Evolutionary conservation across 2,888 invertebrate genomes (phyloP), one percentile per base, ranked within the genome.

Genomic region (Elmis aenea): DNA sequence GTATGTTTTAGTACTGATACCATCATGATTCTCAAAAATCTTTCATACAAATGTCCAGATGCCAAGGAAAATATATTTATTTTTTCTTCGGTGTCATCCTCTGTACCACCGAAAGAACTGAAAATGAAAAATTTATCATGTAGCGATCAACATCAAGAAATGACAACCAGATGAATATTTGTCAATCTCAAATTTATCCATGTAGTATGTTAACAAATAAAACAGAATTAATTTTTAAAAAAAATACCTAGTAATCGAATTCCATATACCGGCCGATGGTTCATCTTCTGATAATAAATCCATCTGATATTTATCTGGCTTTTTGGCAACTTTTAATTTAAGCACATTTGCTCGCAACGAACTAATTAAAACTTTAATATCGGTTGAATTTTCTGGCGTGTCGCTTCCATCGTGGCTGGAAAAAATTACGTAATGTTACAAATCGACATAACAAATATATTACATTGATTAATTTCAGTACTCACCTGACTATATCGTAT

Each of bases 1-100:
- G 99, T 97, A 60, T 97, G 81, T 64, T 97, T 97, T 42, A 95
- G 72, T 2, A 97, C 90, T 30, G 94, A 94, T 45, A 97, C 66
- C 95, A 99, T 99, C 99, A 99, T 99, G 51, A 99, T 97, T 42
- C 95, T 83, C 10, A 97, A 67, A 64, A 97, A 86, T 51, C 99
- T 73, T 71, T 99, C 99, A 66, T 99, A 99, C 39, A 99, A 72
- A 72, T 99, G 99, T 2, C 99, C 99, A 1, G 97, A 97, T 0
- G 99, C 99, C 6, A 99, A 76, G 0, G 99, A 99, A 70, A 99
- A 99, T 43, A 99, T 94, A 69, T 99, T 99, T 37, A 99, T 81
- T 13, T 83, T 85, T 52, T 92, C 85, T 29, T 83, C 79, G 24
- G 74, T 70, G 2, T 78, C 70, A 21, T 85, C 83, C 15, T 75